These are phyloP conservation scores for Sturnus vulgaris DNA, from an alignment of 2,113 vertebrate genomes.

Conservation along the genomic window DNA sequence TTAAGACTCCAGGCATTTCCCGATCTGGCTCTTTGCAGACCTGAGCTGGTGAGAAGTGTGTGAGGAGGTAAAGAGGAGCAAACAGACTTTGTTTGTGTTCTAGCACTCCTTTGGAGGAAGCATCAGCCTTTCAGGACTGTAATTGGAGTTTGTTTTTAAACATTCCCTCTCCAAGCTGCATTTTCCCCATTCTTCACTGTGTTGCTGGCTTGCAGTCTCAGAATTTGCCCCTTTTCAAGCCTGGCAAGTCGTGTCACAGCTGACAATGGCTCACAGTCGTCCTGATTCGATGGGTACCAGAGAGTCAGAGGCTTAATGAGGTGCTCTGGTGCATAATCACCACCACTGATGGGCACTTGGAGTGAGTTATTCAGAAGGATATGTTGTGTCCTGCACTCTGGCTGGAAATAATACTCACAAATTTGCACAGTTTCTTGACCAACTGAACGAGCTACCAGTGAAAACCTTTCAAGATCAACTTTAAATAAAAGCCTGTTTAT, in stretches of 20 bases:
- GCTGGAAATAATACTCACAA: not conserved
- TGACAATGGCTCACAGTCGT: constrained; percentile 12
- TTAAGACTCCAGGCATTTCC: not conserved
- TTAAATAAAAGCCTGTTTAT: not conserved
- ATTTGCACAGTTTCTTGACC: not conserved
- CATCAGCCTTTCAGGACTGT: not conserved
- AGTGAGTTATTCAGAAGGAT: constrained; percentile 23
- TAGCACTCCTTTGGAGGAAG: not conserved
- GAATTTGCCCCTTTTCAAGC: not conserved
- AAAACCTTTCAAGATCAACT: not conserved
- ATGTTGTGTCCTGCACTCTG: not conserved
- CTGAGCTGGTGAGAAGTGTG: not conserved
- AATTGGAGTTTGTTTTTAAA: not conserved
- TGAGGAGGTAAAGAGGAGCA: not conserved
- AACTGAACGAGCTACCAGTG: not conserved
- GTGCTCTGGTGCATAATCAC: constrained; percentile 45
- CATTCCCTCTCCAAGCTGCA: not conserved
- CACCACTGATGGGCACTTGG: constrained; percentile 26
- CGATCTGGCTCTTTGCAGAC: not conserved
- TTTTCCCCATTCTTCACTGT: not conserved
- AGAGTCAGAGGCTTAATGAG: constrained; percentile 46
- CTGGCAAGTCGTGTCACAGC: not conserved
- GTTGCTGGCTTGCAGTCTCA: not conserved
- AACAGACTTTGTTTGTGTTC: not conserved
- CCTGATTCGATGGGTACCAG: constrained; percentile 18